A percentile compares a stretch with the other conserved stretches of the same genome.
Evolutionary conservation across 2,797 vertebrate genomes (phyloP).

Genomic region (Sebastes reedi): DNA sequence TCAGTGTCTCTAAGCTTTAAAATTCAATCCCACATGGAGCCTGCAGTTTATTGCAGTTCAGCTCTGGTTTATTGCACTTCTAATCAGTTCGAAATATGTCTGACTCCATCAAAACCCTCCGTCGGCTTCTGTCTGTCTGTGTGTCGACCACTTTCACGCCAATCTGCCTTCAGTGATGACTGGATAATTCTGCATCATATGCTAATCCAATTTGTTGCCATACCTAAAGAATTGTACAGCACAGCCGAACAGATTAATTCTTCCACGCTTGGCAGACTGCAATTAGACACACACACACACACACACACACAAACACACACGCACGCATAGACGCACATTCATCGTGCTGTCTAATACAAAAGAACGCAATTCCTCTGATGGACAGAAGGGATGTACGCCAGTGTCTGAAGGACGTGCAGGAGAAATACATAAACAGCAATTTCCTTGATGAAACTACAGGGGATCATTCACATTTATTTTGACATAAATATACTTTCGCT

Average conservation of each 20-base stretch:
- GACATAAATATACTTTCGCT: background rate
- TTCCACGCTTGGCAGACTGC: conserved; percentile 11
- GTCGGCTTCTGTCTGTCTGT: background rate
- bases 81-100: conserved; percentile 35
- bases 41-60: conserved; percentile 24
- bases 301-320: background rate
- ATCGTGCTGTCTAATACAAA: conserved; percentile 11
- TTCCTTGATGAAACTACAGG: conserved; percentile 37
- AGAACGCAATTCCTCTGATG: background rate
- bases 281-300: conserved; percentile 27
- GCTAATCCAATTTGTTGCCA: conserved; percentile 43
- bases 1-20: conserved; percentile 6
- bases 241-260: conserved; percentile 25
- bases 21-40: conserved; percentile 16
- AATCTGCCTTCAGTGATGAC: conserved; percentile 7
- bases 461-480: background rate
- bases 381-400: conserved; percentile 1
- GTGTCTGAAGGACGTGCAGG: background rate
- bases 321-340: background rate
- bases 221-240: conserved; percentile 29
- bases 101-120: background rate
- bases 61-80: conserved; percentile 23
- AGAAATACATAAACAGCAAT: conserved; percentile 20
- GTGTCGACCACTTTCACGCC: conserved; percentile 17
- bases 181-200: conserved; percentile 39